Evolutionary conservation across 2,888 invertebrate species (phyloP).

Genomic region (Sphinx pinastri): DNA sequence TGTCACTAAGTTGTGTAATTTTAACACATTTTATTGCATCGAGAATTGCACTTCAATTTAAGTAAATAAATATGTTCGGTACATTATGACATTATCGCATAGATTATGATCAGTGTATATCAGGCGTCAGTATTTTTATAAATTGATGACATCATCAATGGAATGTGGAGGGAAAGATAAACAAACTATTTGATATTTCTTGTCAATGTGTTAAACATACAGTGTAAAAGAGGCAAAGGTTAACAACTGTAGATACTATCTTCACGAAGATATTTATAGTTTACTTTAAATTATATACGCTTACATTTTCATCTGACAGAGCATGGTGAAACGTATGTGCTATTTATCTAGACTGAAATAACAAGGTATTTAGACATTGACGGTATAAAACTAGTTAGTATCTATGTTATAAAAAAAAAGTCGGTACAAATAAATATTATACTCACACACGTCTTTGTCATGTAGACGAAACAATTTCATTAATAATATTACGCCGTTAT

Average conservation of each 20-base stretch:
- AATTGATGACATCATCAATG: background rate
- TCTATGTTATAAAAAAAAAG: no score
- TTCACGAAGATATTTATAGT: background rate
- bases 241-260: background rate
- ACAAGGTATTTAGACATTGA: no score
- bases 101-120: background rate
- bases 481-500: no score
- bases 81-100: background rate
- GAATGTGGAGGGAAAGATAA: constrained; percentile 1
- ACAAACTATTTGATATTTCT: constrained; percentile 4
- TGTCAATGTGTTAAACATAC: constrained; percentile 30
- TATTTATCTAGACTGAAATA: no score
- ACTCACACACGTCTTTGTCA: no score
- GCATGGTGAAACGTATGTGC: background rate
- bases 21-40: background rate
- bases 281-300: background rate
- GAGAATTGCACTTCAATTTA: background rate
- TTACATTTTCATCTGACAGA: background rate
- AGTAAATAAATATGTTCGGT: background rate
- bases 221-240: constrained; percentile 25
- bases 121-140: constrained; percentile 8
- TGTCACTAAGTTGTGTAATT: background rate
- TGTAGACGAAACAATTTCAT: no score
- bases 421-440: background rate
- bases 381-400: no score